Evolutionary conservation across 2,888 invertebrate species (phyloP).

Genomic region (Leucophenga maculata): DNA sequence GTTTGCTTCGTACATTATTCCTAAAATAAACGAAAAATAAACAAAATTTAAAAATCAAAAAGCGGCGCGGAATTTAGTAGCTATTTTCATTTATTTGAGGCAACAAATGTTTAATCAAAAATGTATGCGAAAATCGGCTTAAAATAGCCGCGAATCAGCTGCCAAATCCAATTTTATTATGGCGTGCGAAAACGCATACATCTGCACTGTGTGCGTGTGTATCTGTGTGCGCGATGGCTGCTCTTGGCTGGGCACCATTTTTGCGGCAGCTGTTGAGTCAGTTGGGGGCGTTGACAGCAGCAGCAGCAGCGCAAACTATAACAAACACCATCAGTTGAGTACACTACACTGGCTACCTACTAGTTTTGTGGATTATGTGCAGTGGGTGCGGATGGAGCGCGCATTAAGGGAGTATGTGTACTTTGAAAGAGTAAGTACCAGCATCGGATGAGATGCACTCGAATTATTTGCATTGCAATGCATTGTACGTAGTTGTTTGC

Average conservation of each 20-base stretch:
- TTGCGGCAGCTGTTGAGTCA: background rate
- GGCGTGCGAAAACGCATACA: conserved; percentile 48
- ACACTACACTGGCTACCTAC: too few species aligned
- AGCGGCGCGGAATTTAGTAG: conserved; percentile 40
- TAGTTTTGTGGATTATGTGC: background rate
- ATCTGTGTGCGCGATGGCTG: conserved; percentile 25
- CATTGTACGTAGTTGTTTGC: too few species aligned
- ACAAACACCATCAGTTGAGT: too few species aligned
- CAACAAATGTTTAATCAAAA: conserved; percentile 44
- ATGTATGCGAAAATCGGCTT: conserved; percentile 49
- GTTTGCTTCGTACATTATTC: background rate
- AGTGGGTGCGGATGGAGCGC: background rate
- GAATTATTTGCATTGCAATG: background rate
- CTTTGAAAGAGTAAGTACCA: background rate
- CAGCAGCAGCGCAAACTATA: background rate
- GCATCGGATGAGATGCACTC: background rate
- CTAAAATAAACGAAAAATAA: conserved; percentile 58
- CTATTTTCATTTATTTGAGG: conserved; percentile 50
- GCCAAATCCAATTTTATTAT: conserved; percentile 66
- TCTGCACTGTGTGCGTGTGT: conserved; percentile 35
- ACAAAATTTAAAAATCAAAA: conserved; percentile 45
- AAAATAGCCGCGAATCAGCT: conserved; percentile 62
- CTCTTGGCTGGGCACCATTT: too few species aligned
- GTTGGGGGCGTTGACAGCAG: background rate
- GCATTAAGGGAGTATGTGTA: conserved; percentile 14